A percentile compares a stretch with the other conserved stretches of the same genome.
phyloP scores from a whole-genome alignment of 2,888 invertebrate species.

The Diabrotica balteata region DNA sequence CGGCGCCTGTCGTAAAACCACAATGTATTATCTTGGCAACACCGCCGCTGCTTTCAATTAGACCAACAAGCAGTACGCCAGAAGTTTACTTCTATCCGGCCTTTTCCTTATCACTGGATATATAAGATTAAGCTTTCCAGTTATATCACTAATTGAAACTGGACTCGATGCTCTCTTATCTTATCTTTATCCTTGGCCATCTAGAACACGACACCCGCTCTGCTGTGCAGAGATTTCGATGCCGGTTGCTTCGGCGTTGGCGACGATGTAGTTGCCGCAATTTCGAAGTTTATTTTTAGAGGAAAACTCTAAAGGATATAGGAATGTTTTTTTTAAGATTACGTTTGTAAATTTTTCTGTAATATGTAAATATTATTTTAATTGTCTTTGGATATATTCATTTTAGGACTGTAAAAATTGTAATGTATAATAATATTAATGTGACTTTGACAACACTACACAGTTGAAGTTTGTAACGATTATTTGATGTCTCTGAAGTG shows the following conservation, averaged over 20 bases:
- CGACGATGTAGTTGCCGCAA: neutral
- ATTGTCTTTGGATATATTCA: no score
- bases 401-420: no score
- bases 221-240: conserved; percentile 21
- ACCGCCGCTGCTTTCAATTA: conserved; percentile 29
- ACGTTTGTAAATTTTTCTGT: no score
- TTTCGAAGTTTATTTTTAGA: no score
- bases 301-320: no score
- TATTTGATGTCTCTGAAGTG: no score
- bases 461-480: no score
- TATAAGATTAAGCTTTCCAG: conserved; percentile 52
- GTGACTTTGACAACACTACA: no score
- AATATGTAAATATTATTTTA: no score
- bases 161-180: conserved; percentile 48
- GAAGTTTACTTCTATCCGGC: conserved; percentile 44
- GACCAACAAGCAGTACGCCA: conserved; percentile 18
- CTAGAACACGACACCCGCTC: conserved; percentile 20
- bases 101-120: conserved; percentile 48
- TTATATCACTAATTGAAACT: conserved; percentile 56
- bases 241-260: conserved; percentile 20
- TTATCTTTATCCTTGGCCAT: conserved; percentile 35
- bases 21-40: conserved; percentile 12
- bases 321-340: no score
- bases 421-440: no score
- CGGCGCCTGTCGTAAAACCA: no score